Conservation (phyloP, 2,888 invertebrate genomes). For the Euzetes globulus region DNA sequence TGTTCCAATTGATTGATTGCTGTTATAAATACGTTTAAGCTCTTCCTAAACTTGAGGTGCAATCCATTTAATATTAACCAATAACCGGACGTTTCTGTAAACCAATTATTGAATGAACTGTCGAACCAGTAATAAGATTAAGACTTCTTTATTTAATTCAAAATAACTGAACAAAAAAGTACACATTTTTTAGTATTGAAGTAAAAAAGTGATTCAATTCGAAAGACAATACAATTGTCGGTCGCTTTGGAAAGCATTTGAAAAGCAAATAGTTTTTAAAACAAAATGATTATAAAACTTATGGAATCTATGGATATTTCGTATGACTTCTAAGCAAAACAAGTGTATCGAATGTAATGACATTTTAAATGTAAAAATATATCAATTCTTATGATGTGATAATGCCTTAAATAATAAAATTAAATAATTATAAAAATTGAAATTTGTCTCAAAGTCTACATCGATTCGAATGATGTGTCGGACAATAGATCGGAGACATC, state of each 20-base stretch:
- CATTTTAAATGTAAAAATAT: background rate
- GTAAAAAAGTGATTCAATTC: too few species aligned
- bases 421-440: background rate
- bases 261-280: too few species aligned
- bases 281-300: background rate
- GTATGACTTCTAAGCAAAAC: background rate
- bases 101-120: background rate
- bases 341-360: background rate
- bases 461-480: background rate
- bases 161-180: background rate
- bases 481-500: conserved; percentile 30
- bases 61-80: background rate
- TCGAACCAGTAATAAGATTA: background rate
- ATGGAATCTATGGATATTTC: background rate
- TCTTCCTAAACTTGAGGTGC: conserved; percentile 23
- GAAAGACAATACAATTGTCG: too few species aligned
- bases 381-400: conserved; percentile 9
- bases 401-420: conserved; percentile 23
- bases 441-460: background rate
- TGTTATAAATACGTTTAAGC: background rate
- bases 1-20: background rate
- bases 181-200: too few species aligned
- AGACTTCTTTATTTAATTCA: background rate
- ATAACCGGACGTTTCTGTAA: background rate
- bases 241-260: too few species aligned